Evolutionary conservation across 2,113 vertebrate genomes (phyloP).

Genomic region (Menidia beryllina): DNA sequence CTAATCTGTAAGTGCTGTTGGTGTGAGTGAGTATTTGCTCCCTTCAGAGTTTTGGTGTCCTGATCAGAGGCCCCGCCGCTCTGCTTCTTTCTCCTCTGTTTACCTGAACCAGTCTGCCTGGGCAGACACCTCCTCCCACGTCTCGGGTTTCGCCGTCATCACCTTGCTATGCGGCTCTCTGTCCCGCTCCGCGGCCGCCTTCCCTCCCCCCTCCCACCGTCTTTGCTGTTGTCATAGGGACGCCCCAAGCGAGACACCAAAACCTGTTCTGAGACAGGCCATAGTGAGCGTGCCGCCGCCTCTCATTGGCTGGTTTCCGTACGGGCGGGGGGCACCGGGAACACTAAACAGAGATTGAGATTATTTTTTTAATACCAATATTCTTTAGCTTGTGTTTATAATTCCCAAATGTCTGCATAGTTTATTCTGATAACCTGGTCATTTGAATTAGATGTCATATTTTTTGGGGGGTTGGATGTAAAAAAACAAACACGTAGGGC

Average conservation of each 20-base stretch:
- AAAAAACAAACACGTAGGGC: too few relatives aligned
- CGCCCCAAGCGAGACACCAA: constrained; percentile 3
- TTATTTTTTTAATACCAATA: too few relatives aligned
- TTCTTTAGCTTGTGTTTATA: too few relatives aligned
- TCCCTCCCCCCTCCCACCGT: constrained; percentile 1
- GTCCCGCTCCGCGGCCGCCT: not conserved
- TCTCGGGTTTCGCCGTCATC: constrained; percentile 61
- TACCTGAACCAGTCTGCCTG: not conserved
- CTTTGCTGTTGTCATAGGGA: constrained; percentile 31
- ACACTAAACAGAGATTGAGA: too few relatives aligned
- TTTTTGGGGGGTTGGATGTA: too few relatives aligned
- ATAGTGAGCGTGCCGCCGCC: not conserved
- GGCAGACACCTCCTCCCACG: not conserved
- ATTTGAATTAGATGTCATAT: too few relatives aligned
- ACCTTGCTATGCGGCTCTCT: constrained; percentile 37
- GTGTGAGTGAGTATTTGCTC: too few relatives aligned
- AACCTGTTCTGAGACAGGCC: constrained; percentile 37
- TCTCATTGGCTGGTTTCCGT: not conserved
- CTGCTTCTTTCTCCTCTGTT: not conserved
- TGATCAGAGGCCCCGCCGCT: too few relatives aligned
- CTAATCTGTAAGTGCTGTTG: too few relatives aligned
- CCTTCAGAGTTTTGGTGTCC: not conserved
- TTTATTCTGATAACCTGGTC: too few relatives aligned
- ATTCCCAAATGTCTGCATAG: too few relatives aligned
- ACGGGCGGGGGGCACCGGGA: too few relatives aligned